Evolutionary conservation across 2,888 invertebrate genomes (phyloP).

Genomic region (Conus canariensis): DNA sequence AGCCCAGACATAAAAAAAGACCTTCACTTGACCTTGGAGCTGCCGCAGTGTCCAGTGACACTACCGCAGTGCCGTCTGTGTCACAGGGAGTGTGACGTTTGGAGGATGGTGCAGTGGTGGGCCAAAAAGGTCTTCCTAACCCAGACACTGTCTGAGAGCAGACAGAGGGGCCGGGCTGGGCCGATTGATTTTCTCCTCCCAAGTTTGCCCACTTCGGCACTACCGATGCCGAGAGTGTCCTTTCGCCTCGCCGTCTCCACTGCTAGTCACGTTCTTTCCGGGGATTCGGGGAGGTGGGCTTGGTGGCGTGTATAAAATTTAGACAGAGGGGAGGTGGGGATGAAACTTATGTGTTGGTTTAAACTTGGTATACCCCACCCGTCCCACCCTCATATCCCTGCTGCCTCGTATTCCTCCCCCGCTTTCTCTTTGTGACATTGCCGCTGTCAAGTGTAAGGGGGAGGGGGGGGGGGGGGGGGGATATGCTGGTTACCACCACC

Average conservation of each 20-base stretch:
- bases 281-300: neutral
- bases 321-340: neutral
- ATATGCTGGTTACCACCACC: neutral
- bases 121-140: constrained; percentile 29
- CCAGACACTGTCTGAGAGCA: constrained; percentile 28
- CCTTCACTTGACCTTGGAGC: neutral
- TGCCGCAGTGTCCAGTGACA: constrained; percentile 22
- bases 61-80: constrained; percentile 31
- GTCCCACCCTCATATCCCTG: neutral
- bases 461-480: neutral
- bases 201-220: constrained; percentile 23
- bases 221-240: neutral
- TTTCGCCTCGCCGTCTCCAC: constrained; percentile 6
- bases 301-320: neutral
- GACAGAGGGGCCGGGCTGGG: constrained; percentile 13
- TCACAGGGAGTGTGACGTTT: neutral
- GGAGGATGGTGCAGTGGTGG: constrained; percentile 18
- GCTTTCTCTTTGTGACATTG: too few species aligned
- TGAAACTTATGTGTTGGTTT: neutral
- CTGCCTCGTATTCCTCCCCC: too few species aligned
- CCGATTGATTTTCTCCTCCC: constrained; percentile 23
- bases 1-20: neutral
- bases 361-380: neutral
- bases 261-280: neutral
- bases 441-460: neutral